Evolutionary conservation across 2,113 vertebrate genomes (phyloP).

Genomic region (Indicator maculatus): DNA sequence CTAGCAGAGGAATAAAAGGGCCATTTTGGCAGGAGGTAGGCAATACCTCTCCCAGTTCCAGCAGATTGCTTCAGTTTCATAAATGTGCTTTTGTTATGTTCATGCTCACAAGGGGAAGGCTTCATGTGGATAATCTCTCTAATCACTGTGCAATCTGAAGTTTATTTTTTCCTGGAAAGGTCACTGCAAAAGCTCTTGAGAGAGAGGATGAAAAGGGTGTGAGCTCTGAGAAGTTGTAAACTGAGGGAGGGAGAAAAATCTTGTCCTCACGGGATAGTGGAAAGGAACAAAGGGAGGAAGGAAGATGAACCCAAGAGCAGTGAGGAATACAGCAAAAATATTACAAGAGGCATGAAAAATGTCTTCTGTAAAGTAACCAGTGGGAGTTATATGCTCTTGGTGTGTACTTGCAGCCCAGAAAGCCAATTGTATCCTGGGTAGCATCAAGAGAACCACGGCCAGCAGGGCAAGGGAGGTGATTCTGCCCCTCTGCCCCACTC

Average conservation of each 20-base stretch:
- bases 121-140: constrained; percentile 28
- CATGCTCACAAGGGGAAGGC: not conserved
- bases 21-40: not conserved
- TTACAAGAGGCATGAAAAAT: not conserved
- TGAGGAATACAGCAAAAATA: not conserved
- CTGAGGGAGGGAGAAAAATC: not conserved
- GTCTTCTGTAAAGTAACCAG: not conserved
- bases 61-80: not conserved
- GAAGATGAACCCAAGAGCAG: not conserved
- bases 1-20: not conserved
- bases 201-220: constrained; percentile 24
- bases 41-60: not conserved
- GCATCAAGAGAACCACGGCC: too few relatives aligned
- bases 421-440: too few relatives aligned
- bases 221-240: constrained; percentile 3
- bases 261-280: not conserved
- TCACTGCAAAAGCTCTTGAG: not conserved
- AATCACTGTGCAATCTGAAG: constrained; percentile 6
- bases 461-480: too few relatives aligned
- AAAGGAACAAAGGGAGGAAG: not conserved
- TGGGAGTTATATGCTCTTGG: not conserved
- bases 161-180: constrained; percentile 51
- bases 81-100: constrained; percentile 26
- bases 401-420: too few relatives aligned
- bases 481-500: too few relatives aligned